These are phyloP conservation scores for Octopus sinensis DNA, from an alignment of 1,140 invertebrate genomes.

Conservation along the genomic window DNA sequence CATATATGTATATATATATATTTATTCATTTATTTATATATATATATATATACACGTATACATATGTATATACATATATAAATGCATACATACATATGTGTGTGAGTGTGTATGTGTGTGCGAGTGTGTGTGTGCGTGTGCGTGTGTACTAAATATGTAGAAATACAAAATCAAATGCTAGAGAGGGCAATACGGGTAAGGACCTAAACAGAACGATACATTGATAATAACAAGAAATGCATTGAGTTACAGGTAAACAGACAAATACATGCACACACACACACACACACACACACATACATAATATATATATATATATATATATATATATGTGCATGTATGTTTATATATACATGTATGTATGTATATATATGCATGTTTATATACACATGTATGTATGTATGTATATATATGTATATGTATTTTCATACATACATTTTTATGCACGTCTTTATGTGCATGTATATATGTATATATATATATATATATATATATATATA, in stretches of 20 bases:
- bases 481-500: neutral
- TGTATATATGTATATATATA: neutral
- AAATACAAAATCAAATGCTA: neutral
- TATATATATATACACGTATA: neutral
- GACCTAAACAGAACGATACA: neutral
- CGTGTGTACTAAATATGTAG: neutral
- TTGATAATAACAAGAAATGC: neutral
- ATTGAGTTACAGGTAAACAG: neutral
- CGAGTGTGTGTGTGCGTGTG: neutral
- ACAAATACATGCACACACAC: neutral
- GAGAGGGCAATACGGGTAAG: neutral
- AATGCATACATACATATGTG: neutral
- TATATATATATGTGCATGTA: neutral
- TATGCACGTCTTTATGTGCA: neutral
- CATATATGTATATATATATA: neutral
- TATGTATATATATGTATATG: neutral
- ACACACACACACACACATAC: no score
- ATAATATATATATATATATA: slow-evolving; percentile 5
- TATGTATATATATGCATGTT: neutral
- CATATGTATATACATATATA: neutral
- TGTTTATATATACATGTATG: neutral
- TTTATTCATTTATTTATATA: neutral
- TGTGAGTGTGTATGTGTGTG: neutral
- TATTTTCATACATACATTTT: neutral
- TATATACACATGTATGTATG: neutral